Base-by-base conservation (phyloP, 2,888 invertebrate species). In the Ennomos quercinarius region DNA sequence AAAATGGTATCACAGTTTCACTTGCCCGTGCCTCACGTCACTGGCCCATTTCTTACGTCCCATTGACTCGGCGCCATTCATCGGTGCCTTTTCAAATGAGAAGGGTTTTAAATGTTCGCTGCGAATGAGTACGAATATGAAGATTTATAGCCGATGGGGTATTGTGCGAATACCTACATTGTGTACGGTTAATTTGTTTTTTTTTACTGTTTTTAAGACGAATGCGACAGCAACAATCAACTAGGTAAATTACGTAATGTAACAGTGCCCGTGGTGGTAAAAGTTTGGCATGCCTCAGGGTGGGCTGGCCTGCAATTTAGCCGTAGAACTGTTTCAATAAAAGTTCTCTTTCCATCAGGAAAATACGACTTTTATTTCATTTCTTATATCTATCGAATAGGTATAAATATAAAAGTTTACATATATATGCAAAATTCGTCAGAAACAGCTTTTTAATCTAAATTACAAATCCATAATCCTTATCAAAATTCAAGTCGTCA, bases 41-140 rank as follows among this genome's bases (percentile, higher is more conserved):
- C 84, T 87, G 84, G 87, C 89, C 87, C 83, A 90, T 89, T 89
- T 88, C 91, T 90, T 89, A 86, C 90, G 83, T 87, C 81, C 90
- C 90, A 91, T 91, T 91, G 91, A 89, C 89, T 90, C 76, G 68
- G 72, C 77, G 75, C 86, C 85, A 91, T 90, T 91, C 91, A 90
- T 85, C 82, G 84, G 81, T 78, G 85, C 86, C 84, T 86, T 88
- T 89, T 85, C 84, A 87, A 89, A 89, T 83, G 81, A 79, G 80
- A 83, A 80, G 81, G 84, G 81, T 83, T 86, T 85, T 77, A 86
- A 88, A 85, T 84, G 82, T 79, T 82, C 71, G 71, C 74, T 83
- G 81, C 83, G 84, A 89, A 88, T 85, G 85, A 84, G 85, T 75
- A 81, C 79, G 76, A 78, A 78, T 81, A 80, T 74, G 71, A 73